These are phyloP conservation scores for Menura novaehollandiae DNA, from an alignment of 2,113 vertebrate genomes.

Conservation along the genomic window DNA sequence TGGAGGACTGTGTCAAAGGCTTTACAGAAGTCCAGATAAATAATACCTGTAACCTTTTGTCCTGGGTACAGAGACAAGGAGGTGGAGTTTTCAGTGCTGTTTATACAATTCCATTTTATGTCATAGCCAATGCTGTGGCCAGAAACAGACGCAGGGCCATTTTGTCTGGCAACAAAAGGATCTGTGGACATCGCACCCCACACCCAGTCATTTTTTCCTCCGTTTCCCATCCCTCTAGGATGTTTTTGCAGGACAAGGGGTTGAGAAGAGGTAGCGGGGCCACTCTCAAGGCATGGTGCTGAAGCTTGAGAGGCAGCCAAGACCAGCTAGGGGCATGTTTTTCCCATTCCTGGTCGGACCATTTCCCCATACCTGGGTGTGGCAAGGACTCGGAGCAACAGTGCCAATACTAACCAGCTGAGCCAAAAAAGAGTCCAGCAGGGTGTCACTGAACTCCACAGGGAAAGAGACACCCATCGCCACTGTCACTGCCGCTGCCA, in stretches of 20 bases:
- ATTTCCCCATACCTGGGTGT: not conserved
- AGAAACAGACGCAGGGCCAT: not conserved
- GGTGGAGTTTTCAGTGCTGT: not conserved
- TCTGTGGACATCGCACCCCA: not conserved
- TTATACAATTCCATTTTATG: not conserved
- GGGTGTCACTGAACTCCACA: not conserved
- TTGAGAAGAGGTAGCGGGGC: not conserved
- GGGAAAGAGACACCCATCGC: not conserved
- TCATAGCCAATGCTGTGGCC: not conserved
- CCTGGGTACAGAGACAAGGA: not conserved
- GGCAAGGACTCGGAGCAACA: not conserved
- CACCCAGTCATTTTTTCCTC: not conserved
- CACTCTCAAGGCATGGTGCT: not conserved
- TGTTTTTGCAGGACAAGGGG: not conserved
- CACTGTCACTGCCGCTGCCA: accelerated
- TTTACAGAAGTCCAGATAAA: not conserved
- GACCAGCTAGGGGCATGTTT: not conserved
- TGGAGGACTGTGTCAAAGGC: not conserved
- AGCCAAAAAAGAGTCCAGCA: not conserved
- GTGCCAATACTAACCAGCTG: not conserved
- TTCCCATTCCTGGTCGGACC: accelerated
- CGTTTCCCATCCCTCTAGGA: not conserved
- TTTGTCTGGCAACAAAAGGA: not conserved
- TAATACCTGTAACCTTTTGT: not conserved
- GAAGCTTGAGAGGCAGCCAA: not conserved